phyloP scores from a whole-genome alignment of 2,888 invertebrate genomes.

The Schizotus pectinicornis region DNA sequence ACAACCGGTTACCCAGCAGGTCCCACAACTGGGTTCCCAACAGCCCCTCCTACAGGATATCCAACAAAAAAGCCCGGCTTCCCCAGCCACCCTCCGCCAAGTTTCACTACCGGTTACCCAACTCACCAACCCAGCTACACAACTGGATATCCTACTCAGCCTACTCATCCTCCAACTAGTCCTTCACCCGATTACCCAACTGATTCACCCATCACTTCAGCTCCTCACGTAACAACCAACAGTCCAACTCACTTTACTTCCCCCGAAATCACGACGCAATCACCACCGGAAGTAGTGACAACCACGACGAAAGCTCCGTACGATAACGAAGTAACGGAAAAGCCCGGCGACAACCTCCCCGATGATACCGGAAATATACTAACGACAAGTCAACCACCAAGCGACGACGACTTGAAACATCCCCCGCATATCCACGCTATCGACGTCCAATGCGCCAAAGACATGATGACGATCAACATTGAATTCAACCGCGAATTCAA shows the following conservation, averaged over 20 bases:
- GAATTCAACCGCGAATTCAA: slow-evolving; percentile 79
- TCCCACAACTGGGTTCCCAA: slow-evolving; percentile 29
- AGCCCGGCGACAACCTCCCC: slow-evolving; percentile 14
- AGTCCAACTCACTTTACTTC: slow-evolving; percentile 30
- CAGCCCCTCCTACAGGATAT: slow-evolving; percentile 21
- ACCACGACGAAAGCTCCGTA: slow-evolving; percentile 27
- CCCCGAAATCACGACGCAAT: slow-evolving; percentile 21
- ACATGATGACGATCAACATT: slow-evolving; percentile 81
- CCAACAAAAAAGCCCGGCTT: slow-evolving; percentile 7
- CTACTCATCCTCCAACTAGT: slow-evolving; percentile 13
- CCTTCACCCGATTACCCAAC: slow-evolving; percentile 21
- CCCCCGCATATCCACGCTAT: slow-evolving; percentile 79
- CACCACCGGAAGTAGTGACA: slow-evolving; percentile 20
- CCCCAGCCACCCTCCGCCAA: slow-evolving; percentile 18
- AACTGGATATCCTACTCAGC: slow-evolving; percentile 30
- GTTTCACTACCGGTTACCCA: slow-evolving; percentile 32
- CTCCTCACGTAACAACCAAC: slow-evolving; percentile 11
- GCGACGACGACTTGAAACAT: slow-evolving; percentile 70
- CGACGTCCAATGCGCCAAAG: slow-evolving; percentile 79
- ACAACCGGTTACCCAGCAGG: slow-evolving; percentile 31
- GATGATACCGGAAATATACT: slow-evolving; percentile 16
- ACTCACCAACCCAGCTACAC: slow-evolving; percentile 36
- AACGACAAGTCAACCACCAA: slow-evolving; percentile 33
- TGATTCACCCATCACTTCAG: slow-evolving; percentile 23
- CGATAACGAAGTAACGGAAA: slow-evolving; percentile 25